Evolutionary conservation across 1,140 invertebrate genomes (phyloP).

Genomic region (Neodiprion lecontei): DNA sequence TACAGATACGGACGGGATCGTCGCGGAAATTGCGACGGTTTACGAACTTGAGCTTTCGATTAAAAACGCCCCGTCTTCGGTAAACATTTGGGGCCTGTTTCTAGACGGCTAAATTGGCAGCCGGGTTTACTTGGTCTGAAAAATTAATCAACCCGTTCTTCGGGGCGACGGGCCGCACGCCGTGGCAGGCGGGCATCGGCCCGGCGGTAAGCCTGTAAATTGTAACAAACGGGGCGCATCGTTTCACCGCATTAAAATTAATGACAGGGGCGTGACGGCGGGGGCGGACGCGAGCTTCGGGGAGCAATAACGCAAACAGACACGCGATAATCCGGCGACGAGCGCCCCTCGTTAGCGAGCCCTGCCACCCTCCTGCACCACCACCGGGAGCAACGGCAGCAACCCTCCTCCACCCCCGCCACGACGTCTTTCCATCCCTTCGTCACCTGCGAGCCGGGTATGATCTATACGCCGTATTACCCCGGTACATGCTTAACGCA

Average conservation of each 20-base stretch:
- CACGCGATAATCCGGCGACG: conserved; percentile 48
- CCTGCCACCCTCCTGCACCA: conserved; percentile 9
- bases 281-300: conserved; percentile 19
- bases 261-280: conserved; percentile 45
- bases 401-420: conserved; percentile 13
- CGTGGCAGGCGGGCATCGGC: background rate
- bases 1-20: no score
- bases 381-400: background rate
- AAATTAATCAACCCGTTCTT: conserved; percentile 44
- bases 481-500: no score
- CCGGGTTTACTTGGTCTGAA: conserved; percentile 36
- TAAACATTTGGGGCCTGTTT: no score
- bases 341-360: conserved; percentile 34
- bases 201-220: conserved; percentile 43
- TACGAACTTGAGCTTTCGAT: no score
- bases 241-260: conserved; percentile 51
- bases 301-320: conserved; percentile 49
- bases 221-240: conserved; percentile 47
- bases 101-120: background rate
- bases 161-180: background rate
- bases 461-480: no score
- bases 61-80: no score
- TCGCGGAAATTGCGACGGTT: no score
- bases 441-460: no score
- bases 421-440: no score